Evolutionary conservation across 2,888 invertebrate genomes (phyloP).

Genomic region (Andrena fulva): DNA sequence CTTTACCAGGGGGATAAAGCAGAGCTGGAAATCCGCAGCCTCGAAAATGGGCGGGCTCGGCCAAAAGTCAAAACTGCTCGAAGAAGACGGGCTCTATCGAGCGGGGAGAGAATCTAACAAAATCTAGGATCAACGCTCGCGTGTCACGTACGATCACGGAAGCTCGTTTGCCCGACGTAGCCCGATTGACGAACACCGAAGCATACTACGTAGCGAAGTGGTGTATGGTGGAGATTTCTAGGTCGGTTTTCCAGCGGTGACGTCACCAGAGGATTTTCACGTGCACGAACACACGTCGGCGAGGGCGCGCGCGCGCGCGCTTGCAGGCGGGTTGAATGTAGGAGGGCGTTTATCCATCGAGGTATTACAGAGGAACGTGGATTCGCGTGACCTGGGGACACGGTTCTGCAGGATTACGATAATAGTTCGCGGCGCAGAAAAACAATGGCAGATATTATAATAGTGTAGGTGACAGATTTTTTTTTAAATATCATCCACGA

Average conservation of each 20-base stretch:
- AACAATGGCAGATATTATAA: background rate
- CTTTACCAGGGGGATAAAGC: too few species aligned
- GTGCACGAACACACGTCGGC: slow-evolving; percentile 13
- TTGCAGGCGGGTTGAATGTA: slow-evolving; percentile 27
- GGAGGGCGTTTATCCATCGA: slow-evolving; percentile 29
- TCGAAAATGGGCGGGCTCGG: background rate
- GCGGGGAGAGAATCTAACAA: background rate
- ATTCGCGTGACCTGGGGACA: slow-evolving; percentile 14
- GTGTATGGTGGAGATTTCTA: slow-evolving; percentile 47
- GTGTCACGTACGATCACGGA: slow-evolving; percentile 40
- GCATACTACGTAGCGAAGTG: slow-evolving; percentile 11
- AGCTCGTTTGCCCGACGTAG: background rate
- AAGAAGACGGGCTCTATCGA: slow-evolving; percentile 3
- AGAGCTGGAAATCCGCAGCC: too few species aligned
- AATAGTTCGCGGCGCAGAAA: background rate
- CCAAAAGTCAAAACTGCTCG: background rate
- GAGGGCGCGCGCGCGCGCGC: background rate
- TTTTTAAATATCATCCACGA: too few species aligned
- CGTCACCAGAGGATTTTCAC: slow-evolving; percentile 40
- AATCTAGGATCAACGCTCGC: slow-evolving; percentile 18
- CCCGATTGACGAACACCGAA: slow-evolving; percentile 34
- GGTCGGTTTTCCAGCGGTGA: slow-evolving; percentile 51
- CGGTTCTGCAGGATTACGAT: background rate
- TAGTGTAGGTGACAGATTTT: background rate
- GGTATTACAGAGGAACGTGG: slow-evolving; percentile 9